These are phyloP conservation scores for Catharus fuscescens DNA, from an alignment of 2,113 vertebrate species.

Conservation along the genomic window DNA sequence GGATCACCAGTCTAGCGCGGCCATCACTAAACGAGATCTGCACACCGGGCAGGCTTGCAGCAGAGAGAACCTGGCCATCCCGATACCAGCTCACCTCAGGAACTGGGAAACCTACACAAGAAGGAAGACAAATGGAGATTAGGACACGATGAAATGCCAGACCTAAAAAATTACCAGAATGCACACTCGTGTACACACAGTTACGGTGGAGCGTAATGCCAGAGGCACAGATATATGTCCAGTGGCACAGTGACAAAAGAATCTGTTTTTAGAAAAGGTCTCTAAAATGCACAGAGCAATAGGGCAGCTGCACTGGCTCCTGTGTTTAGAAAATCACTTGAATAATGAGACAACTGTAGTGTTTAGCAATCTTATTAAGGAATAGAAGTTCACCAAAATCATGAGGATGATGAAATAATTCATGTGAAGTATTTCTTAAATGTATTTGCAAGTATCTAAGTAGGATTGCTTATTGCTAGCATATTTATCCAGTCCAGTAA, in stretches of 20 bases:
- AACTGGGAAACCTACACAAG: constrained; percentile 89
- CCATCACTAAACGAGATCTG: constrained; percentile 99
- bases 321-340: background rate
- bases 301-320: background rate
- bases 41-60: constrained; percentile 90
- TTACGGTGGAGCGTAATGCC: background rate
- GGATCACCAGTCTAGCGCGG: constrained; percentile 95
- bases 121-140: background rate
- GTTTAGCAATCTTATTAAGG: background rate
- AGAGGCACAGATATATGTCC: background rate
- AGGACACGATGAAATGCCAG: background rate
- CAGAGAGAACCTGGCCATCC: constrained; percentile 98
- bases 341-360: background rate
- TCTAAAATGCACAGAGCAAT: background rate
- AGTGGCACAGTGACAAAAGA: background rate
- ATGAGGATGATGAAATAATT: background rate
- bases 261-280: background rate
- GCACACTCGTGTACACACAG: accelerated
- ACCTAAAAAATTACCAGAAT: background rate
- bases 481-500: background rate
- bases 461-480: background rate
- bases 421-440: accelerated
- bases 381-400: background rate
- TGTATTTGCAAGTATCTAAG: background rate
- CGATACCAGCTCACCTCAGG: constrained; percentile 99